Percentiles rank a stretch among this genome's conserved stretches.
These are phyloP conservation scores for Lasiurus cinereus DNA, from an alignment of 2,113 vertebrate species.

Conservation along the genomic window DNA sequence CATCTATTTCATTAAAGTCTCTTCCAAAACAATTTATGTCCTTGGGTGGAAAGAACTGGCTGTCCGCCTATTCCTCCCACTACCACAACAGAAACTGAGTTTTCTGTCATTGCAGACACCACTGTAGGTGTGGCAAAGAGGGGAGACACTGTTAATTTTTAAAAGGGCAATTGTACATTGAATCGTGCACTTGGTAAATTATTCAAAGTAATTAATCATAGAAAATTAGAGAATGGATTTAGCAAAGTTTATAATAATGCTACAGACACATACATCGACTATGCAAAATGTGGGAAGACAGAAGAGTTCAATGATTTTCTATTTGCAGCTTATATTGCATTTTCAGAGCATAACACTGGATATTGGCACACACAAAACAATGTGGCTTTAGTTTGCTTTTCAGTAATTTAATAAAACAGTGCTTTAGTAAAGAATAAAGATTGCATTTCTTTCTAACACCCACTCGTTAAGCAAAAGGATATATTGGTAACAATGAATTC, in stretches of 20 bases:
- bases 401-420: conserved; percentile 80
- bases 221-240: conserved; percentile 89
- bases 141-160: neutral
- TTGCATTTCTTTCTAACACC: conserved; percentile 59
- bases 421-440: conserved; percentile 74
- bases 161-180: conserved; percentile 82
- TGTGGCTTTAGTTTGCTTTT: conserved; percentile 68
- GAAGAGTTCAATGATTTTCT: conserved; percentile 90
- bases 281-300: conserved; percentile 87
- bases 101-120: neutral
- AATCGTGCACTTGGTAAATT: conserved; percentile 84
- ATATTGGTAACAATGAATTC: conserved; percentile 59
- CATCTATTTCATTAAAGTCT: neutral
- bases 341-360: conserved; percentile 82
- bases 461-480: conserved; percentile 36
- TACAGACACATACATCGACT: conserved; percentile 89
- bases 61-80: fast-evolving
- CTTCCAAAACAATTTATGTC: neutral
- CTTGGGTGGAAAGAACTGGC: neutral
- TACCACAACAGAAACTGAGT: neutral
- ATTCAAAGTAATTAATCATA: conserved; percentile 90
- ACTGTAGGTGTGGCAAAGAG: neutral
- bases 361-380: conserved; percentile 82
- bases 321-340: conserved; percentile 89
- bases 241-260: conserved; percentile 90